A percentile compares a stretch with the other conserved stretches of the same genome.
Evolutionary conservation across 2,113 vertebrate genomes (phyloP).

Genomic region (Hassar affinis): DNA sequence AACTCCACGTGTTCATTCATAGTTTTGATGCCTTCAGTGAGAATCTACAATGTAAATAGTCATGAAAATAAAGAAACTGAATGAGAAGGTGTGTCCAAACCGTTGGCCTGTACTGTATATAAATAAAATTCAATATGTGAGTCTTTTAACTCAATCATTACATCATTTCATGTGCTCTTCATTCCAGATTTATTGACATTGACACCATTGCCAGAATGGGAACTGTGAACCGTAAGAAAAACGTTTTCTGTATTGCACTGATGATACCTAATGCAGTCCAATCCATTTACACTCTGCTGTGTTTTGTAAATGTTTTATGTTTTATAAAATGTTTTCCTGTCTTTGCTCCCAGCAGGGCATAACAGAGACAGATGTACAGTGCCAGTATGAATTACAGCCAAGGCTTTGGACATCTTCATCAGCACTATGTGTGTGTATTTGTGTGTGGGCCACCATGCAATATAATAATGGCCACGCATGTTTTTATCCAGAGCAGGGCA

Average conservation of each 20-base stretch:
- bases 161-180: neutral
- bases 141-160: neutral
- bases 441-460: conserved; percentile 8
- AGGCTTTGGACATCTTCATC: conserved; percentile 35
- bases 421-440: conserved; percentile 36
- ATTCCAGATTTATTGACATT: neutral
- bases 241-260: neutral
- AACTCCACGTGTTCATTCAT: too few species aligned
- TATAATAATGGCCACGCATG: conserved; percentile 46
- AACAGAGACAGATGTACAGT: conserved; percentile 40
- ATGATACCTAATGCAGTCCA: conserved; percentile 23
- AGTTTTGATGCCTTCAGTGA: too few species aligned
- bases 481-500: conserved; percentile 34
- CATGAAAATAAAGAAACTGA: too few species aligned
- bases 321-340: too few species aligned
- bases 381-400: conserved; percentile 39
- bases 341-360: conserved; percentile 31
- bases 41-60: too few species aligned
- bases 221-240: neutral
- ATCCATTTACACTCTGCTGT: conserved; percentile 32
- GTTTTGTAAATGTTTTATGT: conserved; percentile 34
- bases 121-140: neutral
- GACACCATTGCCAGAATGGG: neutral
- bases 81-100: too few species aligned
- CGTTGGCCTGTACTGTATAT: too few species aligned